Conservation (phyloP, 64 coral and sea anemone genomes). For the Catalaphyllia jardinei region DNA sequence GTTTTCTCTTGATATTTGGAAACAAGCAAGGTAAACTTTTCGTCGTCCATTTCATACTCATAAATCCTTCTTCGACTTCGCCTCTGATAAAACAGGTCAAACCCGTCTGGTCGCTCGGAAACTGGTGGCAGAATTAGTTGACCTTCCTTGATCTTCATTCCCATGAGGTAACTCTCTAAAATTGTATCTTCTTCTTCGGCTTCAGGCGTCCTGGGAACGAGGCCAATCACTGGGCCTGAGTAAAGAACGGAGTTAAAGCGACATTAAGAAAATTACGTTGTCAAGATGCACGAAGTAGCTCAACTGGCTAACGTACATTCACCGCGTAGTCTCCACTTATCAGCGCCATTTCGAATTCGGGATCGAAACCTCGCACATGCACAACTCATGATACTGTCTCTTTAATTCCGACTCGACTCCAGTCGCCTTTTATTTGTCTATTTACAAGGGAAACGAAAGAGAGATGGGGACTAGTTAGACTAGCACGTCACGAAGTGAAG, state of each 20-base stretch:
- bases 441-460: too few species aligned
- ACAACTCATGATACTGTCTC: too few species aligned
- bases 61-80: slow-evolving; percentile 13
- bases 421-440: too few species aligned
- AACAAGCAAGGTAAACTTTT: slow-evolving; percentile 30
- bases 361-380: too few species aligned
- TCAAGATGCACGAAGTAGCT: too few species aligned
- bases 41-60: neutral
- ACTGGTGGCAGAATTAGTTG: neutral
- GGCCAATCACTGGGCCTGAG: neutral
- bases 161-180: slow-evolving; percentile 11
- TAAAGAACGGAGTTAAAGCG: neutral
- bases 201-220: neutral
- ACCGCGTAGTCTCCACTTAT: too few species aligned
- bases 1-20: slow-evolving; percentile 29
- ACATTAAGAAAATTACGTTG: too few species aligned
- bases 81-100: slow-evolving; percentile 13
- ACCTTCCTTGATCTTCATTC: neutral
- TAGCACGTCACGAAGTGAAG: too few species aligned
- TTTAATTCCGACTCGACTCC: too few species aligned
- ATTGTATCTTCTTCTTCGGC: slow-evolving; percentile 37
- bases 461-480: too few species aligned
- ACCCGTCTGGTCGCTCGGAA: slow-evolving; percentile 13
- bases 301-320: too few species aligned
- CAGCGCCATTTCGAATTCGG: too few species aligned